Evolutionary conservation across 2,113 vertebrate genomes (phyloP), one percentile per base, ranked within the genome.

Genomic region (Carassius carassius): DNA sequence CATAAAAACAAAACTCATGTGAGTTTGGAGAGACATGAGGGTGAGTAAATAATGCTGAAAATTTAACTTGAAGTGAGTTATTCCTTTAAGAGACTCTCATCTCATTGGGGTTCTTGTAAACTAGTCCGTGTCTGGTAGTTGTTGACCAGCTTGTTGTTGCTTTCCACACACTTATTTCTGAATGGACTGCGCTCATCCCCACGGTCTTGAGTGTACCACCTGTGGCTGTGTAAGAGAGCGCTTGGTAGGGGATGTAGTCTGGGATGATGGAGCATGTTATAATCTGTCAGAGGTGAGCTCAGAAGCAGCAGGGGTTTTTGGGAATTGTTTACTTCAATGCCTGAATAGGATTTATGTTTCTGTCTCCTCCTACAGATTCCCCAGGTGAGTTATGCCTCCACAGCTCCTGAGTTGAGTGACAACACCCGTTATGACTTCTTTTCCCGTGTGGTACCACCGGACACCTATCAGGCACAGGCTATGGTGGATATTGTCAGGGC

Each of bases 331-430:
- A 58, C 78, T 82, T 78, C 77, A 78, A 63, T 76, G 25, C n/a
- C 73, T 56, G 7, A 87, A 32, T 69, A 14, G 82, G 62, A 32
- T 63, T 41, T 87, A 49, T 69, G 23, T 87, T 25, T 86, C 25
- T 70, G 11, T n/a, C 69, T 88, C 91, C 17, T 88, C 89, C 92
- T 78, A 73, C 95, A 99, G 98, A 99, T 99, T 92, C 98, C 98
- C 92, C 98, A 99, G 95, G 97, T 99, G 94, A 99, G 98, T 96
- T 99, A 99, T 92, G 98, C 98, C 94, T 99, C 98, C 85, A 99
- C 98, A 83, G 97, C 97, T 85, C 97, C 98, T 16, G 98, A 99
- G 84, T 94, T 99, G 87, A 99, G 98, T 58, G 98, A 99, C 87
- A 99, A 99, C 95, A 98, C 95, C 83, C 96, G 98, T 90, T 99